These are phyloP conservation scores for Linnaemya tessellans DNA, from an alignment of 2,888 invertebrate species.

Conservation along the genomic window DNA sequence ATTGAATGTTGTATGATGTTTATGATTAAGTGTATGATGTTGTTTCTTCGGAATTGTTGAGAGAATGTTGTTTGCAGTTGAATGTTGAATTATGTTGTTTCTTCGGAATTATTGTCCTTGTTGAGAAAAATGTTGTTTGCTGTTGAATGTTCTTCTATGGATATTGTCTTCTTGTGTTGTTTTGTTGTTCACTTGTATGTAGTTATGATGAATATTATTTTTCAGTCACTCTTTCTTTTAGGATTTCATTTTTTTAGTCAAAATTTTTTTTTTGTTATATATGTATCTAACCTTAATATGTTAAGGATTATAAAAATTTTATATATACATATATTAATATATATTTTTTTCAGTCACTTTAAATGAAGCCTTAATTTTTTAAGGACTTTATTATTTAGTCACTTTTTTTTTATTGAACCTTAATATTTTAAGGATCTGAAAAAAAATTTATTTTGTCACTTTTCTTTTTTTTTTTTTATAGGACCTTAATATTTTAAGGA, in stretches of 20 bases:
- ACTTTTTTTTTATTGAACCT: neutral
- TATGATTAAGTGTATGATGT: too few relatives aligned
- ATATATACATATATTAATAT: too few relatives aligned
- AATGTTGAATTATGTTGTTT: too few relatives aligned
- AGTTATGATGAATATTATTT: neutral
- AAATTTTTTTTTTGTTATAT: too few relatives aligned
- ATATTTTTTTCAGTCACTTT: too few relatives aligned
- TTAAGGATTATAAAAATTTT: too few relatives aligned
- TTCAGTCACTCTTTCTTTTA: neutral
- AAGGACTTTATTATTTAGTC: too few relatives aligned
- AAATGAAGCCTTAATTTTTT: too few relatives aligned
- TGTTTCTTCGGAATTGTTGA: too few relatives aligned
- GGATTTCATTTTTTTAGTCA: neutral
- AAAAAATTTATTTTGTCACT: neutral
- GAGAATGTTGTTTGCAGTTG: too few relatives aligned
- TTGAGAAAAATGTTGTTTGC: neutral
- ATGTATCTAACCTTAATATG: too few relatives aligned
- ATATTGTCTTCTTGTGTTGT: neutral
- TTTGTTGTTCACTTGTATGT: neutral
- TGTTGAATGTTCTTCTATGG: neutral
- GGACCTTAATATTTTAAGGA: constrained; percentile 1
- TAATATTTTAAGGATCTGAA: constrained; percentile 1
- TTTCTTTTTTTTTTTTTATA: neutral
- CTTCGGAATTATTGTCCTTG: neutral
- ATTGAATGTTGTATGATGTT: too few relatives aligned